Base-by-base conservation (phyloP, 2,888 invertebrate species). In the Amphipoea oculea region DNA sequence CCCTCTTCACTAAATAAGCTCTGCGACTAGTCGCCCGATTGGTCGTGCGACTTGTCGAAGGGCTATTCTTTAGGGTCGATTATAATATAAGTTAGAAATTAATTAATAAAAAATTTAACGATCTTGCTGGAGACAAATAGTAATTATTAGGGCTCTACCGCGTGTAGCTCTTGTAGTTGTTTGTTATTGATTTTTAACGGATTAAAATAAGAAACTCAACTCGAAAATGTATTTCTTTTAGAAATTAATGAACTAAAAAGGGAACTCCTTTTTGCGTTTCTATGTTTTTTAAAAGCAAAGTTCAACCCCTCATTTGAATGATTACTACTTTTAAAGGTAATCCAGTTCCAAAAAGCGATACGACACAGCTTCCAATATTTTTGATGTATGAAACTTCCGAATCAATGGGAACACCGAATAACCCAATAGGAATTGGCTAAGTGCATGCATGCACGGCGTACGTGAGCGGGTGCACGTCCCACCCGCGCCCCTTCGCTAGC, bases 381-480 rank as follows among this genome's bases (percentile, higher is more conserved):
- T 73, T 75, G 74, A 75, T 84, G 72, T 73, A 85, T 86, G 66
- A 79, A 82, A 77, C 74, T 81, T 85, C 68, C 80, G 74, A 74
- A 82, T 82, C 88, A 83, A 83, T 84, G 82, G 73, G 67, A 82
- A 83, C 79, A 75, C 75, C 82, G 89, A 92, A 90, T 90, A 91
- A 88, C 89, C 90, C 90, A 91, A 91, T 93, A 89, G 90, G 86
- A 90, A 89, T 89, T 88, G 89, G 83, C 88, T 90, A 90, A 91
- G 90, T 89, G 89, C 89, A 90, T 91, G 90, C 90, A 91, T 91
- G 90, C 89, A 89, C 86, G 89, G 91, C 80, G 92, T 92, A 94
- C 93, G 94, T 92, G 94, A 92, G 92, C 90, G 92, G 90, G 93
- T 92, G 93, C 93, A 92, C 92, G 92, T 86, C 87, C 90, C 91